Conservation (phyloP, 2,888 invertebrate species). For the Watsonalla binaria region DNA sequence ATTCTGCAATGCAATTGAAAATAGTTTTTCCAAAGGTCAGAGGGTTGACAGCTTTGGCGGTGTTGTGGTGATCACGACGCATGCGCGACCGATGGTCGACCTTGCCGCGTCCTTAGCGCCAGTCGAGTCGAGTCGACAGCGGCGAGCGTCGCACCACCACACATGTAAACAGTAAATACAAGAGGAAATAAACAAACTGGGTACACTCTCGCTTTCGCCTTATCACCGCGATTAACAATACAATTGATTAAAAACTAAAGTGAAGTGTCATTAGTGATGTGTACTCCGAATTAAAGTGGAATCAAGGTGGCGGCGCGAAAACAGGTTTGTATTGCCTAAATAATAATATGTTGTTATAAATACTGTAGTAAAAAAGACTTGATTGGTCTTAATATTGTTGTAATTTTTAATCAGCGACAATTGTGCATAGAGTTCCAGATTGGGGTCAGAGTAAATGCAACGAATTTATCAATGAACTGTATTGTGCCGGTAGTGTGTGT, state of each 20-base stretch:
- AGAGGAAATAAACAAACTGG: conserved; percentile 24
- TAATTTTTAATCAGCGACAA: neutral
- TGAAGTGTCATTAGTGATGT: conserved; percentile 46
- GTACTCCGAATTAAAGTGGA: conserved; percentile 25
- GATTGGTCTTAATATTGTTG: too few species aligned
- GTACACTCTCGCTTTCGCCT: conserved; percentile 45
- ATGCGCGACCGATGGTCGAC: conserved; percentile 62
- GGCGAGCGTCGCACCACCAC: conserved; percentile 61
- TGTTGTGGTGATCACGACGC: conserved; percentile 43
- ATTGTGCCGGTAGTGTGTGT: neutral
- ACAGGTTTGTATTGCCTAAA: conserved; percentile 32
- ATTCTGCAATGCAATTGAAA: conserved; percentile 2
- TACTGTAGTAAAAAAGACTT: too few species aligned
- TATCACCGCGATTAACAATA: conserved; percentile 18
- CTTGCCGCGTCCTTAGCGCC: conserved; percentile 66
- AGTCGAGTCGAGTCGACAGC: conserved; percentile 47
- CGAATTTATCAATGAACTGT: neutral
- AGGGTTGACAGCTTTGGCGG: conserved; percentile 42
- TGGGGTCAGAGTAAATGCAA: neutral
- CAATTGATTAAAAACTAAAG: conserved; percentile 15
- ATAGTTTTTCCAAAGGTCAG: conserved; percentile 38
- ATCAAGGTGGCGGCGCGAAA: conserved; percentile 20
- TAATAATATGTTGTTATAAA: neutral
- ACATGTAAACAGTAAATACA: conserved; percentile 49
- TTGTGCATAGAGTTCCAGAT: neutral